phyloP scores from a whole-genome alignment of 2,113 vertebrate species.

The Psophia crepitans region DNA sequence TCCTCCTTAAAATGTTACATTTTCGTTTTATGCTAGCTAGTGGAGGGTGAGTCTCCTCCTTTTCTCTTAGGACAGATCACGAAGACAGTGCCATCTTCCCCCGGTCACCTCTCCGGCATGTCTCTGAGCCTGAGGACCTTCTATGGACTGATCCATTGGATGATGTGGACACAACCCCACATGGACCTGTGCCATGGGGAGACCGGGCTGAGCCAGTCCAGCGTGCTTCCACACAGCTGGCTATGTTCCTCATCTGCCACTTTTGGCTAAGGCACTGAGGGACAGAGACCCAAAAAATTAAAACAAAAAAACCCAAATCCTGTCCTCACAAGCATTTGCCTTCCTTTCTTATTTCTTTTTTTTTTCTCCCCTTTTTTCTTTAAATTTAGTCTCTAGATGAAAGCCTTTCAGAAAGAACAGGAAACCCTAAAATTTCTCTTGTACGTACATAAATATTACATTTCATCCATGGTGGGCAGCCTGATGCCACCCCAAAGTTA shows the following conservation, averaged over 20 bases:
- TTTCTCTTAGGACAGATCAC: background rate
- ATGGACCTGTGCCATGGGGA: background rate
- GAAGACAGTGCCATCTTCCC: background rate
- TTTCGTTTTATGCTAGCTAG: background rate
- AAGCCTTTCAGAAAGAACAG: slow-evolving; percentile 44
- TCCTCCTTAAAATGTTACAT: background rate
- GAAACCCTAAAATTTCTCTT: slow-evolving; percentile 32
- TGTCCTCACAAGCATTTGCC: background rate
- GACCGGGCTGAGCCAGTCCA: background rate
- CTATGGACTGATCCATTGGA: background rate
- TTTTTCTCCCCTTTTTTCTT: background rate
- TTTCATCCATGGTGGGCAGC: slow-evolving; percentile 5
- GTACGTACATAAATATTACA: slow-evolving; percentile 24
- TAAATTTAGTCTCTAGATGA: slow-evolving; percentile 33
- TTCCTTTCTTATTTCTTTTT: background rate
- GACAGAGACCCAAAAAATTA: background rate
- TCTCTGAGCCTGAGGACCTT: background rate
- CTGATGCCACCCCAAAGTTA: slow-evolving; percentile 44
- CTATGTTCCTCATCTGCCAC: background rate
- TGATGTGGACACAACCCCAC: background rate
- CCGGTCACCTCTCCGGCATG: background rate
- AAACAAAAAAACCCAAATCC: background rate
- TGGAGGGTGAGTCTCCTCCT: background rate
- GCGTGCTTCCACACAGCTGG: background rate
- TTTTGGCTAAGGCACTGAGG: background rate